Conservation (phyloP, 2,113 vertebrate genomes). For the Acanthochromis polyacanthus region DNA sequence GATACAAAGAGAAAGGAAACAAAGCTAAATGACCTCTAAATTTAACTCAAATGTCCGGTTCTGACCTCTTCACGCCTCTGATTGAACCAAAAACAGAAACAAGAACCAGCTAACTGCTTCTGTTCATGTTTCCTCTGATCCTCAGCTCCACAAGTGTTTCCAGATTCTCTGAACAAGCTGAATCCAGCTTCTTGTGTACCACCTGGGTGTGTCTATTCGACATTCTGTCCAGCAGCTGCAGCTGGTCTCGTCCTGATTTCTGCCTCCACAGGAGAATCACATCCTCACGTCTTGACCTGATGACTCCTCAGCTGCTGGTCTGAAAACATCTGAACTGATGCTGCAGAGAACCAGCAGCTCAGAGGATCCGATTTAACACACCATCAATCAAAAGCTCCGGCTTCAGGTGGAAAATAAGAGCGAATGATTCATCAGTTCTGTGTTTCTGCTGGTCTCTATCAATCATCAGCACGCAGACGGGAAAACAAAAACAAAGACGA, state of each 20-base stretch:
- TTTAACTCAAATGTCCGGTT: too few relatives aligned
- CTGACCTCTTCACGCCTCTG: not conserved
- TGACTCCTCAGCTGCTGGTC: conserved; percentile 53
- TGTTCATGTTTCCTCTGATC: not conserved
- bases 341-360: conserved; percentile 39
- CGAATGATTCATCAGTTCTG: conserved; percentile 36
- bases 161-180: too few relatives aligned
- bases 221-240: conserved; percentile 21
- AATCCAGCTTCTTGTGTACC: too few relatives aligned
- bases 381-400: conserved; percentile 38
- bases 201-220: conserved; percentile 2
- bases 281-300: conserved; percentile 44
- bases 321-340: conserved; percentile 53
- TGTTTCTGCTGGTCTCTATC: not conserved
- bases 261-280: conserved; percentile 27
- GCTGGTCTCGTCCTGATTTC: conserved; percentile 25
- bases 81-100: not conserved
- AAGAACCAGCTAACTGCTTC: not conserved
- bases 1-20: too few relatives aligned
- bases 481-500: not conserved
- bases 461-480: not conserved
- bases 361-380: conserved; percentile 32
- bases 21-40: too few relatives aligned
- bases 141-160: too few relatives aligned
- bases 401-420: conserved; percentile 27